Evolutionary conservation across 2,113 vertebrate species (phyloP).

Genomic region (Chionis minor): DNA sequence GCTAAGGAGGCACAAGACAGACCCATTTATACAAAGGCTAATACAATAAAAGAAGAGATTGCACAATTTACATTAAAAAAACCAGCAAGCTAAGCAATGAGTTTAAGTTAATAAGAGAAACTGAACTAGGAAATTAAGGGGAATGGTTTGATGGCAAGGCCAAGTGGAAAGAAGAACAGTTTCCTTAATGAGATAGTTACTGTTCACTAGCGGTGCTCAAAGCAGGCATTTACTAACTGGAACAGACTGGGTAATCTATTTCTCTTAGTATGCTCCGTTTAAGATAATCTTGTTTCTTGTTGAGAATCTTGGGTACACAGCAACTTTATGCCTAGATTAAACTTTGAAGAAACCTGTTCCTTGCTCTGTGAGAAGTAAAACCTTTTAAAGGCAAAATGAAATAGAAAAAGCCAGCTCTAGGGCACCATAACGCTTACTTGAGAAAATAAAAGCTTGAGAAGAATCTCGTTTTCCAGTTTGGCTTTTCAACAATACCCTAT

Average conservation of each 20-base stretch:
- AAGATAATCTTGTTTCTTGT: neutral
- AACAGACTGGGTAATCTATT: neutral
- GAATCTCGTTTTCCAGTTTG: neutral
- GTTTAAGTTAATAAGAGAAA: constrained; percentile 25
- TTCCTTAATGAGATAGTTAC: constrained; percentile 43
- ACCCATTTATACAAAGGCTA: neutral
- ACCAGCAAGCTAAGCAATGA: neutral
- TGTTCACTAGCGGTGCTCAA: neutral
- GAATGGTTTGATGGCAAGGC: constrained; percentile 1
- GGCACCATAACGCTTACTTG: neutral
- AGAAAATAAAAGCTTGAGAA: neutral
- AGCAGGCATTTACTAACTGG: constrained; percentile 10
- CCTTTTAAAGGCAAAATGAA: neutral
- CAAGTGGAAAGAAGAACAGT: neutral
- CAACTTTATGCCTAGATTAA: neutral
- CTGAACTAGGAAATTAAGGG: constrained; percentile 30
- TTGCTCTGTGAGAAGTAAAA: neutral
- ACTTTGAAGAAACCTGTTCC: neutral
- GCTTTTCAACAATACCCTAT: neutral
- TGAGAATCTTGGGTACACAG: neutral
- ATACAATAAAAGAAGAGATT: neutral
- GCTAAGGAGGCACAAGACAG: neutral
- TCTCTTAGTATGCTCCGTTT: neutral
- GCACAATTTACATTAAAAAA: neutral
- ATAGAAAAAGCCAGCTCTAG: neutral